Conservation (phyloP, 2,888 invertebrate genomes). For the Arctia plantaginis region DNA sequence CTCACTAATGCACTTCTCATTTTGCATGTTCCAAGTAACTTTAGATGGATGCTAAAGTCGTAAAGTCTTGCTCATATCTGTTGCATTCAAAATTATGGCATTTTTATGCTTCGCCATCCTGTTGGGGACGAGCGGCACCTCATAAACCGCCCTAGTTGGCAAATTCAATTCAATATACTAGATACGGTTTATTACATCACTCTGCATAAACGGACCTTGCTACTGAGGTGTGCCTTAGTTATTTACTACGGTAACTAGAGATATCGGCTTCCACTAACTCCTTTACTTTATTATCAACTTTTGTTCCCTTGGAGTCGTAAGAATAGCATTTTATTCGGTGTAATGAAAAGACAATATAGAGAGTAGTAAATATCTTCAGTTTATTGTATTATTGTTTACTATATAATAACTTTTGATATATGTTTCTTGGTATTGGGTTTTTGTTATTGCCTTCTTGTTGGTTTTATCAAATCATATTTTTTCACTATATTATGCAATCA, state of each 20-base stretch:
- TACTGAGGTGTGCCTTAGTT: constrained; percentile 41
- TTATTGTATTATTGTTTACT: constrained; percentile 37
- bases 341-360: constrained; percentile 45
- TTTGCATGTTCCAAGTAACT: constrained; percentile 42
- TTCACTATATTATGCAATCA: background rate
- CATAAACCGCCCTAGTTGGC: constrained; percentile 70
- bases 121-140: constrained; percentile 65
- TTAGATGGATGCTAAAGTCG: constrained; percentile 22
- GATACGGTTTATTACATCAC: constrained; percentile 66
- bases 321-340: constrained; percentile 43
- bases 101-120: constrained; percentile 74
- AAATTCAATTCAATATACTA: constrained; percentile 76
- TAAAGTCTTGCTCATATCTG: constrained; percentile 61
- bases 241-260: constrained; percentile 38
- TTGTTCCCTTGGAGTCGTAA: constrained; percentile 39
- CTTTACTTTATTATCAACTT: constrained; percentile 39
- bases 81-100: constrained; percentile 77
- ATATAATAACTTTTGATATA: constrained; percentile 25
- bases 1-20: constrained; percentile 45
- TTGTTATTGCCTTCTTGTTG: background rate
- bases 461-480: background rate
- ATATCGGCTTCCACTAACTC: constrained; percentile 42
- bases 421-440: constrained; percentile 14
- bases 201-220: constrained; percentile 63
- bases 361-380: constrained; percentile 35